These are phyloP conservation scores for Mormoops blainvillei DNA, from an alignment of 2,113 vertebrate genomes.

Conservation along the genomic window DNA sequence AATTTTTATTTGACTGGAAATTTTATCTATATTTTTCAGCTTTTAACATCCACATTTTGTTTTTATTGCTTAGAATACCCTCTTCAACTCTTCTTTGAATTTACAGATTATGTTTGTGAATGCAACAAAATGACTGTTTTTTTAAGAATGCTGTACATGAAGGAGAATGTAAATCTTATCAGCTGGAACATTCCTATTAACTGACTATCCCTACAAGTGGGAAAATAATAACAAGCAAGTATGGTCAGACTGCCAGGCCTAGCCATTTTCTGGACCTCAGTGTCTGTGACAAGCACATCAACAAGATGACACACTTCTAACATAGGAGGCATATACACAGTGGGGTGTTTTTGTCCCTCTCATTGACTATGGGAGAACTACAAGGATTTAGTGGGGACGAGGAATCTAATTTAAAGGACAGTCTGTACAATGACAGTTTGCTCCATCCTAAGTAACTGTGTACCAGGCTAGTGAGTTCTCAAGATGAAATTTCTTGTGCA, in stretches of 20 bases:
- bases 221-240: not conserved
- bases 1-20: not conserved
- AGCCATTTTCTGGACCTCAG: not conserved
- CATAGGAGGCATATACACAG: fast-evolving
- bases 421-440: not conserved
- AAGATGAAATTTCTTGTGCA: not conserved
- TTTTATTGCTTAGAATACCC: not conserved
- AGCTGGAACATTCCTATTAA: too few species aligned
- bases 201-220: not conserved
- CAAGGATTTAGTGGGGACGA: not conserved
- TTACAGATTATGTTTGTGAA: not conserved
- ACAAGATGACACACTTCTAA: not conserved
- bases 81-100: not conserved
- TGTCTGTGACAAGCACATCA: not conserved
- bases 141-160: not conserved
- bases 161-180: not conserved
- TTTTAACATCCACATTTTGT: not conserved
- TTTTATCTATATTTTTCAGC: not conserved
- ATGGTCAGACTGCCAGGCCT: not conserved
- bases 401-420: not conserved
- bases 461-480: not conserved
- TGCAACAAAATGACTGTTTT: not conserved
- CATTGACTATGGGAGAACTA: not conserved
- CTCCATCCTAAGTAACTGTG: not conserved
- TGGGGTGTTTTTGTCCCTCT: fast-evolving